Conservation (phyloP, 2,113 vertebrate species). For the Cottus gobio region DNA sequence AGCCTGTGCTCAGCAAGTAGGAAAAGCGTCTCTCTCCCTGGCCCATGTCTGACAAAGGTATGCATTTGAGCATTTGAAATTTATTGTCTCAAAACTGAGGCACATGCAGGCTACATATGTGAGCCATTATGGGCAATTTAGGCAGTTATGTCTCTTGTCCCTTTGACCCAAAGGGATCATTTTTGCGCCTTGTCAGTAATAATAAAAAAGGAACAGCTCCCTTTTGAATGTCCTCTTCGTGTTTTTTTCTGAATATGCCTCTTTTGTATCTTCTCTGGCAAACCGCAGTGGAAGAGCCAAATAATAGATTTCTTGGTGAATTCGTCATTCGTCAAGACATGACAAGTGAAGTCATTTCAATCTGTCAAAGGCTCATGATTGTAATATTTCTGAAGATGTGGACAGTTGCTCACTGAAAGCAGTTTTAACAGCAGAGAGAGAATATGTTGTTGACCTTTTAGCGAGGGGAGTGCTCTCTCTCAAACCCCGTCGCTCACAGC, state of each 20-base stretch:
- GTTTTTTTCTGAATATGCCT: slow-evolving; percentile 45
- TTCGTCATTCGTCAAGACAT: not conserved
- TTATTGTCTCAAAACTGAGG: slow-evolving; percentile 69
- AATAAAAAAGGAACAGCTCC: slow-evolving; percentile 74
- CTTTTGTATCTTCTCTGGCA: slow-evolving; percentile 23
- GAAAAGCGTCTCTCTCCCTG: slow-evolving; percentile 35
- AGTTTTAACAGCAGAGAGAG: slow-evolving; percentile 24
- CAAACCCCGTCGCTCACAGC: slow-evolving; percentile 15
- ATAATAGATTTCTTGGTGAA: slow-evolving; percentile 31
- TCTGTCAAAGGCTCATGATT: slow-evolving; percentile 2
- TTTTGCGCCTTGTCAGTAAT: slow-evolving; percentile 81
- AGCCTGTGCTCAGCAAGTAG: slow-evolving; percentile 47
- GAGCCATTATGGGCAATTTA: slow-evolving; percentile 82
- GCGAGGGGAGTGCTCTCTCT: slow-evolving; percentile 18
- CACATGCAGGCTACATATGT: slow-evolving; percentile 68
- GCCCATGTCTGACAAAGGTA: slow-evolving; percentile 57
- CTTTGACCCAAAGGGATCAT: slow-evolving; percentile 78
- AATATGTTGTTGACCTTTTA: slow-evolving; percentile 39
- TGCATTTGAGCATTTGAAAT: slow-evolving; percentile 71
- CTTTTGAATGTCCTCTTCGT: slow-evolving; percentile 42
- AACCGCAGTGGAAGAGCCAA: slow-evolving; percentile 16
- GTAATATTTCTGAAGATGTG: slow-evolving; percentile 12
- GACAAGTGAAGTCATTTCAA: slow-evolving; percentile 20
- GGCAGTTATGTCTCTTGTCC: slow-evolving; percentile 80
- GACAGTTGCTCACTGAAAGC: slow-evolving; percentile 14